Evolutionary conservation across 2,797 vertebrate genomes (phyloP).

Genomic region (Psittacula echo): DNA sequence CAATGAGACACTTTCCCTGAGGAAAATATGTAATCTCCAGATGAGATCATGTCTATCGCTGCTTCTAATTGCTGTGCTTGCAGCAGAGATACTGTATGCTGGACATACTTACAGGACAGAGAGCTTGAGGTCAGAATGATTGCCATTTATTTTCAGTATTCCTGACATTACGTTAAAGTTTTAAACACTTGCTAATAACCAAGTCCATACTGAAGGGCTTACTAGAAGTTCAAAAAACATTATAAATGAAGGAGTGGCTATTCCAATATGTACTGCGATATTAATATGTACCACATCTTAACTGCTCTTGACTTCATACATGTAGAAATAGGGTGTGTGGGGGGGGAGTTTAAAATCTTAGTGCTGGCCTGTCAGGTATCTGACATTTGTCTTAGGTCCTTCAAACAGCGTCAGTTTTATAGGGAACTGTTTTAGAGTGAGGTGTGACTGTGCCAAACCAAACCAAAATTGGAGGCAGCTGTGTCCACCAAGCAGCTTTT

Average conservation of each 20-base stretch:
- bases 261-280: background rate
- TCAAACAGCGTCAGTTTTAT: background rate
- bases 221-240: background rate
- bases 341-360: background rate
- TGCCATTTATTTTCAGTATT: background rate
- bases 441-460: background rate
- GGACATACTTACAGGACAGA: background rate
- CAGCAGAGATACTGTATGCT: background rate
- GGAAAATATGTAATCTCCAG: background rate
- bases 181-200: background rate
- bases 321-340: background rate
- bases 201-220: background rate
- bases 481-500: background rate
- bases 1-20: background rate
- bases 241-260: background rate
- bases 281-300: background rate
- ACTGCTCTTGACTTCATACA: background rate
- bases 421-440: background rate
- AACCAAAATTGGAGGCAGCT: background rate
- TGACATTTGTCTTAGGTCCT: background rate
- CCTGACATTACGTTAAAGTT: background rate
- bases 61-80: background rate
- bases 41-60: slow-evolving; percentile 28
- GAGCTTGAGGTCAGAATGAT: background rate
- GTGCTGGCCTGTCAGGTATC: fast-evolving